phyloP scores from a whole-genome alignment of 2,888 invertebrate species.

The Quadriops clusia region DNA sequence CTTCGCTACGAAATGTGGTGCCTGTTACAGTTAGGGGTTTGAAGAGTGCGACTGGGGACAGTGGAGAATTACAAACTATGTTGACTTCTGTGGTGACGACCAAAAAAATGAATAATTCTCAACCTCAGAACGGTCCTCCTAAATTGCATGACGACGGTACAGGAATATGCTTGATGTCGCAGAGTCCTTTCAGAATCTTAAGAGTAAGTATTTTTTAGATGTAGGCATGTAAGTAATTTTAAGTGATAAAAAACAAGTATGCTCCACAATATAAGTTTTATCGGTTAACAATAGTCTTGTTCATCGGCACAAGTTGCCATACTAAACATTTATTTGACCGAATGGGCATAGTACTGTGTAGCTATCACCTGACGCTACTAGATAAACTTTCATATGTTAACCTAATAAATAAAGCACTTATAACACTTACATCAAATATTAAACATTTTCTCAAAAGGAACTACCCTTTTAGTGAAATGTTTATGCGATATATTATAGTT shows the following conservation, averaged over 20 bases:
- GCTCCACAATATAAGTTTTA: constrained; percentile 1
- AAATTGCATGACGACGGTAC: constrained; percentile 31
- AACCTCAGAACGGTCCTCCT: constrained; percentile 12
- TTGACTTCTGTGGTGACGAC: constrained; percentile 32
- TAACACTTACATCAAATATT: too few relatives aligned
- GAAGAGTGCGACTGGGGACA: constrained; percentile 30
- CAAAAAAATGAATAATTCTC: constrained; percentile 16
- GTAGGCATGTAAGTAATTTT: background rate
- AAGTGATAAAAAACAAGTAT: background rate
- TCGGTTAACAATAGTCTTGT: too few relatives aligned
- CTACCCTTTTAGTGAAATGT: too few relatives aligned
- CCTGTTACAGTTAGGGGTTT: too few relatives aligned
- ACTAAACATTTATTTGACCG: too few relatives aligned
- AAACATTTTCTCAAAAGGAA: too few relatives aligned
- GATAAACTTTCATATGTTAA: too few relatives aligned
- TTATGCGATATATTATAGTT: too few relatives aligned
- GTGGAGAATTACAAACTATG: constrained; percentile 47
- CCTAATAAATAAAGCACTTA: too few relatives aligned
- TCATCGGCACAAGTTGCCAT: too few relatives aligned
- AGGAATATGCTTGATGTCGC: constrained; percentile 60
- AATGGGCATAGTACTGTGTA: constrained; percentile 6
- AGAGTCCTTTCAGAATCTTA: constrained; percentile 61
- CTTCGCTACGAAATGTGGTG: constrained; percentile 18
- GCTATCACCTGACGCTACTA: background rate
- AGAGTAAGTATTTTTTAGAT: constrained; percentile 44